Evolutionary conservation across 1,140 invertebrate species (phyloP), one percentile per base, ranked within the genome.

Genomic region (Pachyrhynchus sulphureomaculatus): DNA sequence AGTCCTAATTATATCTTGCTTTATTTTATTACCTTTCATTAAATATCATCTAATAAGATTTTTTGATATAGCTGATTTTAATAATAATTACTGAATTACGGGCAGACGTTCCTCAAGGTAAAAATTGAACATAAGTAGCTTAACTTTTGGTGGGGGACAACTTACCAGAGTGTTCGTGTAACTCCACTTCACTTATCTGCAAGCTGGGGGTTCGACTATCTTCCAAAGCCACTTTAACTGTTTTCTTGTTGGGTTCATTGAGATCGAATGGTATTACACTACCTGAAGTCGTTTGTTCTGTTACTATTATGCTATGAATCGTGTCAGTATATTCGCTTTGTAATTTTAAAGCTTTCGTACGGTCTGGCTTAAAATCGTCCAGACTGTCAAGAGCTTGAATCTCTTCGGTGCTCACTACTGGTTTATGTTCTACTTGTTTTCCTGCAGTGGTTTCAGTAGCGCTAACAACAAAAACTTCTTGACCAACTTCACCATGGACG

Each of bases 131-230:
- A 13, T 13, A 29, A 53, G 51, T 53, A 53, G 51, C 51, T 39
- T 36, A 15, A 53, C 20, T 33, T 42, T 51, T 24, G 32, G 45
- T n/a, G 45, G 53, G 47, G 49, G 24, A 15, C 9, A 76, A 83
- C 83, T 84, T 77, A 84, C 83, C 82, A 71, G 76, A 73, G 42
- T 72, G 60, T 48, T 79, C 74, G 62, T 82, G 75, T 66, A 80
- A 73, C 48, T 76, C 67, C 42, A 80, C 71, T 72, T 80, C 74
- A 58, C 70, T 75, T 61, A 79, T 72, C 33, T 72, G 52, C 45
- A 79, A 45, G 51, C 75, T 75, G 39, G 70, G 47, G 42, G 59
- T 58, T 62, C 64, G 62, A 42, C 26, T 42, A 47, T 72, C 69
- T 49, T 70, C 64, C 23, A 74, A 55, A 18, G 69, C 57, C 41